Evolutionary conservation across 2,113 vertebrate species (phyloP), one percentile per base, ranked within the genome.

Genomic region (Ctenomys sociabilis): DNA sequence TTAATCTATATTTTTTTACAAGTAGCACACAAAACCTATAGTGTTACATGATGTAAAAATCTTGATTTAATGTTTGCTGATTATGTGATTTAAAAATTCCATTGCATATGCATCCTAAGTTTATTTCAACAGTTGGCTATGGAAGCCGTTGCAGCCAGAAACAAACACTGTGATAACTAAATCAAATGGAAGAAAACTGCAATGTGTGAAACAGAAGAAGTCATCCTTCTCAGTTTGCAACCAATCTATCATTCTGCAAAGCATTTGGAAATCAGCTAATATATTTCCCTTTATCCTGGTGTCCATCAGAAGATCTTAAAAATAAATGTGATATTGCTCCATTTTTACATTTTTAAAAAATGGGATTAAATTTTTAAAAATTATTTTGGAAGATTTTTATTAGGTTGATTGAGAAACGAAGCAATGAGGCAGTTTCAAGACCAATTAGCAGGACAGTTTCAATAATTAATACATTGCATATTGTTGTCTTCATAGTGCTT

Each of bases 341-440:
- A 83, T 85, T 83, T 95, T 90, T 80, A 57, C 4, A 22, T 75
- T 84, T 72, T 66, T 78, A 83, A 91, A 43, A 96, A 93, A 82
- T 59, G 70, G 11, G 3, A 32, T 96, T 94, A 72, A 95, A 84
- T 72, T 72, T 81, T 64, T 85, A n/a, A 84, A 93, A 94, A 45
- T 94, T 92, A 30, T 91, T 93, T 57, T 89, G 32, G 52, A 91
- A 81, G 61, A 85, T 82, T 88, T 88, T 97, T 91, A n/a, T n/a
- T n/a, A n/a, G n/a, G n/a, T n/a, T n/a, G n/a, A n/a, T n/a, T n/a
- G n/a, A n/a, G n/a, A n/a, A n/a, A n/a, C n/a, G n/a, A n/a, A n/a
- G n/a, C n/a, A n/a, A n/a, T n/a, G n/a, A n/a, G n/a, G n/a, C n/a
- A n/a, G n/a, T n/a, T n/a, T n/a, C n/a, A n/a, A n/a, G n/a, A n/a